Base-by-base conservation (phyloP, 2,113 vertebrate species). In the Bos javanicus region DNA sequence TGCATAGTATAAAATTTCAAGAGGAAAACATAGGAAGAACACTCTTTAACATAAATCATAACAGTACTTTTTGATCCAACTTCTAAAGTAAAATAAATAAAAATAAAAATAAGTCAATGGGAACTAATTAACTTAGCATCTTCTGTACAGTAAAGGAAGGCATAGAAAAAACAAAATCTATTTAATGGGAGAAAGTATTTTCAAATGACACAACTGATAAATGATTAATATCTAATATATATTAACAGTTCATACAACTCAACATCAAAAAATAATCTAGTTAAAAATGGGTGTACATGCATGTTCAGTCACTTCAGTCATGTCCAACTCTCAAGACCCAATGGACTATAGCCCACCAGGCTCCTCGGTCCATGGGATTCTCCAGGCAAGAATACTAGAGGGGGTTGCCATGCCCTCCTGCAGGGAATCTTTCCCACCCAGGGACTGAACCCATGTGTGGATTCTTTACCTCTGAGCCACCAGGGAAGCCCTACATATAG, bases 381-480 rank as follows among this genome's bases (percentile, higher is more conserved):
- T 74, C 36, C 36, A 25, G 67, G 21, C 36, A 14, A 13, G 36
- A 74, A 74, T 39, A 39, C 36, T 74, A 39, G 67, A 74, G 36
- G 25, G 36, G 67, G 36, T 74, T 74, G 36, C 11, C 9, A 39
- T 74, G 67, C 21, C 36, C 67, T 74, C 67, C 1, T 74, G 10
- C 67, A 74, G 36, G 6, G 67, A 39, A 74, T 74, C 10, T 74
- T 74, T 39, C 36, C 36, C 21, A 74, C 10, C 5, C 10, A 25
- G 21, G 11, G 36, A 25, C 21, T 23, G 10, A 74, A 74, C 19
- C 36, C 2, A 11, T 6, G 11, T 25, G 36, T 0, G 11, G 10
- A 25, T 39, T 39, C 33, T 74, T 74, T 74, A 74, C 67, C 17
- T 67, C 64, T 67, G 17, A 67, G 33, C 33, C 64, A 67, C 9